A percentile compares a stretch with the other conserved stretches of the same genome.
Conservation (phyloP, 2,888 invertebrate genomes). For the Apamea epomidion region DNA sequence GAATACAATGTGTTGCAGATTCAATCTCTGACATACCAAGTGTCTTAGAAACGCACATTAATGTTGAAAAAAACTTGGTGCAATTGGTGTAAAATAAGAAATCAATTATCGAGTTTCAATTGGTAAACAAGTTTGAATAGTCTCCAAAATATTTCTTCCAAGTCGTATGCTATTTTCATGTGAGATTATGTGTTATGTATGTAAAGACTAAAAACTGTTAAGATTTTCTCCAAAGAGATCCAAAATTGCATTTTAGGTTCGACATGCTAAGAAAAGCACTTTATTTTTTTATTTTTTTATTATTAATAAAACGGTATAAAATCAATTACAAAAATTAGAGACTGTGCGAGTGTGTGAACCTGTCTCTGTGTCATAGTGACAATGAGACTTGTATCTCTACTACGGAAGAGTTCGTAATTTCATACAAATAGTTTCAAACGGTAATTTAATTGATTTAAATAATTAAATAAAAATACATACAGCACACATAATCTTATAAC, state of each 20-base stretch:
- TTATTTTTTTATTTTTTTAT: too few species aligned
- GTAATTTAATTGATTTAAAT: background rate
- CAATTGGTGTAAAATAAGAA: background rate
- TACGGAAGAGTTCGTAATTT: background rate
- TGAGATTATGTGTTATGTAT: constrained; percentile 11
- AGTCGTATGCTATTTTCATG: background rate
- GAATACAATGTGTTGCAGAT: background rate
- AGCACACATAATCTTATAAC: constrained; percentile 9
- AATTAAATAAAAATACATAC: background rate
- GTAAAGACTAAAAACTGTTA: background rate
- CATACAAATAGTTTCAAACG: background rate
- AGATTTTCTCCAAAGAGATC: background rate
- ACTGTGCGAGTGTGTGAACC: too few species aligned
- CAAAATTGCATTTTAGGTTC: background rate
- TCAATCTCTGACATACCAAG: background rate
- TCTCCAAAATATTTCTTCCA: constrained; percentile 18
- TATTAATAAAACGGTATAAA: too few species aligned
- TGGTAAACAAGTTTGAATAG: background rate
- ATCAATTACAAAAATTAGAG: too few species aligned
- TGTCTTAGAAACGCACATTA: background rate
- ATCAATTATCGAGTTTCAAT: background rate
- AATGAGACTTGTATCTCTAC: background rate
- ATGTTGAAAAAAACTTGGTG: too few species aligned
- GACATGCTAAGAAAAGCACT: background rate
- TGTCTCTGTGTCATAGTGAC: too few species aligned